These are phyloP conservation scores for Fragum sueziense DNA, from an alignment of 2,888 invertebrate genomes.

Conservation along the genomic window DNA sequence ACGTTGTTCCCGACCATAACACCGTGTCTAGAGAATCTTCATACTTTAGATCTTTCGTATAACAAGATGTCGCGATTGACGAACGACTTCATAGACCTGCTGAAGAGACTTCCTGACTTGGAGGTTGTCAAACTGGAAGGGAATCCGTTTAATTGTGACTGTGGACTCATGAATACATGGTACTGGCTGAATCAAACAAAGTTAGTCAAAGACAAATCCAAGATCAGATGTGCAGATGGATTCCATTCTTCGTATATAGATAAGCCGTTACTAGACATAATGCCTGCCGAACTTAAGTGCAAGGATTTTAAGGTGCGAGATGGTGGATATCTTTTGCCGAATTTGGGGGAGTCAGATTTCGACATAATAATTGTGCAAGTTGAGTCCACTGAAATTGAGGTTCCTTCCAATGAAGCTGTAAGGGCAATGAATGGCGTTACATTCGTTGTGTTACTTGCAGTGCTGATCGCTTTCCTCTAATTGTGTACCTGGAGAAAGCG, in stretches of 20 bases:
- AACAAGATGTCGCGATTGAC: conserved; percentile 49
- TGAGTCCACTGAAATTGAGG: too few species aligned
- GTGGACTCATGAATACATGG: conserved; percentile 58
- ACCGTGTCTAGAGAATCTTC: conserved; percentile 45
- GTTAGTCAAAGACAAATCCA: conserved; percentile 36
- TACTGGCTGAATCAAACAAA: conserved; percentile 59
- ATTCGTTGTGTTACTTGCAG: too few species aligned
- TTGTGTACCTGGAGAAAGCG: too few species aligned
- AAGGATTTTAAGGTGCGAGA: too few species aligned
- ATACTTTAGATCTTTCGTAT: conserved; percentile 58
- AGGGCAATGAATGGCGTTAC: conserved; percentile 35
- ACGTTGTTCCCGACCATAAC: conserved; percentile 38
- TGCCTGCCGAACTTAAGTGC: conserved; percentile 46
- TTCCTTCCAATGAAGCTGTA: conserved; percentile 33
- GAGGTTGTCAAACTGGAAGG: conserved; percentile 46
- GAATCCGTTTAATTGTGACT: conserved; percentile 66
- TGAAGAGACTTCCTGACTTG: conserved; percentile 36
- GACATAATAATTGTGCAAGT: too few species aligned
- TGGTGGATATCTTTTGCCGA: too few species aligned
- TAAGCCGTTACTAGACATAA: conserved; percentile 37
- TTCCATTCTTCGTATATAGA: conserved; percentile 56
- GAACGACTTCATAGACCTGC: conserved; percentile 37
- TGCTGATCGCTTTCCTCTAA: too few species aligned
- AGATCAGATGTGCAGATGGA: conserved; percentile 53
- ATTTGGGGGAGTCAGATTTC: too few species aligned